phyloP scores from a whole-genome alignment of 2,113 vertebrate species.

The Zosterops lateralis region DNA sequence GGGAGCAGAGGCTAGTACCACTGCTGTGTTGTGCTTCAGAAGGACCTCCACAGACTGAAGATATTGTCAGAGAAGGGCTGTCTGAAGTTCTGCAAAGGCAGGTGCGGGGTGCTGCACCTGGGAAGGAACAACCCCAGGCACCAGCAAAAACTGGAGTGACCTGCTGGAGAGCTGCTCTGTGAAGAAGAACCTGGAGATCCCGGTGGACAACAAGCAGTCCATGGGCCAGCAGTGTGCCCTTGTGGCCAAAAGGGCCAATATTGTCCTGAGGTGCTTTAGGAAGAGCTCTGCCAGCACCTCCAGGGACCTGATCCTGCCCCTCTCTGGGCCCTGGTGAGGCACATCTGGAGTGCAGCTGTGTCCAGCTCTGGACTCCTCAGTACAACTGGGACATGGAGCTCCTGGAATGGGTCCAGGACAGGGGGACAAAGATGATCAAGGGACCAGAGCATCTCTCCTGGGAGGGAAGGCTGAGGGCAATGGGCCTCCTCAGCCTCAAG shows the following conservation, averaged over 20 bases:
- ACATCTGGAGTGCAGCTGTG: too few species aligned
- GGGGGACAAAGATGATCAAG: too few species aligned
- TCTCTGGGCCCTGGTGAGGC: too few species aligned
- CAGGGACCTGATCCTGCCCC: too few species aligned
- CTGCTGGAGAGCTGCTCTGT: neutral
- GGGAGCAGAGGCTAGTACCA: neutral
- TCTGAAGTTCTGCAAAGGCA: neutral
- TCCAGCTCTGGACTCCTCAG: too few species aligned
- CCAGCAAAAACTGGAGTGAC: neutral
- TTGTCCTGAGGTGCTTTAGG: too few species aligned
- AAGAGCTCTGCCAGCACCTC: too few species aligned
- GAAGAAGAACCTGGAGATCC: neutral
- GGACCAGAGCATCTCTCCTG: neutral
- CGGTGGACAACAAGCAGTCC: too few species aligned
- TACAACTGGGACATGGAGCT: too few species aligned
- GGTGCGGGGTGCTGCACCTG: rapidly evolving
- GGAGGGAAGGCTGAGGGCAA: neutral
- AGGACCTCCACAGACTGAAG: neutral
- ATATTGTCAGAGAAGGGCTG: neutral
- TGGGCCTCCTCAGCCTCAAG: neutral
- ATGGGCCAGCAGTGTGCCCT: too few species aligned
- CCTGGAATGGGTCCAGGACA: too few species aligned
- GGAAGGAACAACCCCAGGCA: rapidly evolving
- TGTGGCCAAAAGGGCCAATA: too few species aligned
- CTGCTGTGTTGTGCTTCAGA: neutral